Evolutionary conservation across 53 echinoderm and acorn worm species (phyloP), one percentile per base, ranked within the genome.

Genomic region (Paracentrotus lividus): DNA sequence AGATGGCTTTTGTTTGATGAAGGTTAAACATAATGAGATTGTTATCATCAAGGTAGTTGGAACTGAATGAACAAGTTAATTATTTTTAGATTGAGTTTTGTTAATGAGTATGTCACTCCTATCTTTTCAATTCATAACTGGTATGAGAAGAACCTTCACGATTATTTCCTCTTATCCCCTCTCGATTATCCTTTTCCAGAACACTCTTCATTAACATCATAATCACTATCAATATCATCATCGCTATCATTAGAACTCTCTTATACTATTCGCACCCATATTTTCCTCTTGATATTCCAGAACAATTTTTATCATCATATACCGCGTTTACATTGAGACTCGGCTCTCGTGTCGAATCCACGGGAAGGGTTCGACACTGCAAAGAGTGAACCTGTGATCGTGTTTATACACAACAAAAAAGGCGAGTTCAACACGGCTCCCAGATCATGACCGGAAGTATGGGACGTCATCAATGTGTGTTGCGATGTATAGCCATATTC

Each of bases 11-110:
- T 18, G 9, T 87, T 55, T 56, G 32, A 84, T 56, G 40, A 54
- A 87, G 87, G 54, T 87, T 55, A 55, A 40, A 87, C 12, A 29
- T 87, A 87, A 87, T 55, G 87, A 55, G 20, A 57, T 87, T 24
- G 54, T 4, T 32, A 55, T 87, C 33, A 4, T 87, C 53, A 87
- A 56, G 87, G 47, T 10, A 87, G 23, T 21, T 54, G 32, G 40
- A 33, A 18, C 18, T 43, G 53, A 49, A 49, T 85, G 85, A 9
- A 49, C 85, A 85, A 85, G 49, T 85, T 49, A 52, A 85, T 85
- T 85, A 85, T 9, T 72, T 72, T 72, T 40, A 29, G 10, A 64
- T 64, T 64, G 64, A 64, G 1, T 64, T 59, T 59, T n/a, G n/a
- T 59, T 59, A 24, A 59, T 59, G 59, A 64, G 8, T 31, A 18